Conservation (phyloP, 2,888 invertebrate genomes). For the Pedicia rivosa region DNA sequence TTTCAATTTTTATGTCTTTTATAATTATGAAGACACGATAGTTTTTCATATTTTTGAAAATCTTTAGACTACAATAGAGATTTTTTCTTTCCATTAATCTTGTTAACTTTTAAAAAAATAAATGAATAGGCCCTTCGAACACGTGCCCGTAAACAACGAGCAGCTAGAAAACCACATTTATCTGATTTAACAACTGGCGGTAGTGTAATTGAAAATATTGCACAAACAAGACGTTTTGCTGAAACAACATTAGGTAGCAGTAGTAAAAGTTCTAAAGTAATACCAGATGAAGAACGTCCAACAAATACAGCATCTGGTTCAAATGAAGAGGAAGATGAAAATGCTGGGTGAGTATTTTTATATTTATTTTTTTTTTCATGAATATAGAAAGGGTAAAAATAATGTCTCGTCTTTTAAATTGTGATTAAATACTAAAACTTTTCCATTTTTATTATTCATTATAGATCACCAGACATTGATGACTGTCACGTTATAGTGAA, state of each 20-base stretch:
- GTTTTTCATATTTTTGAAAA: too few relatives aligned
- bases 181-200: slow-evolving; percentile 55
- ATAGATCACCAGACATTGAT: slow-evolving; percentile 42
- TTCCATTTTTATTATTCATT: background rate
- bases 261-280: slow-evolving; percentile 34
- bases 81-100: too few relatives aligned
- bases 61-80: too few relatives aligned
- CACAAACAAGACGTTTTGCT: slow-evolving; percentile 62
- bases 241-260: slow-evolving; percentile 51
- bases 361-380: too few relatives aligned
- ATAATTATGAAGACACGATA: too few relatives aligned
- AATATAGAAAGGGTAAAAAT: too few relatives aligned
- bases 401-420: too few relatives aligned
- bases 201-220: slow-evolving; percentile 79
- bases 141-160: slow-evolving; percentile 66
- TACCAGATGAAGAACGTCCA: slow-evolving; percentile 59
- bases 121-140: slow-evolving; percentile 73
- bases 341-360: slow-evolving; percentile 23
- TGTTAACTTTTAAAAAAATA: too few relatives aligned
- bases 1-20: too few relatives aligned
- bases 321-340: slow-evolving; percentile 69
- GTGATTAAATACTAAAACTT: too few relatives aligned
- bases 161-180: slow-evolving; percentile 61
- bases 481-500: slow-evolving; percentile 78
- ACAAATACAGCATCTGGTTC: slow-evolving; percentile 84